Base-by-base conservation (phyloP, 2,888 invertebrate genomes). In the Platerodrilus igneus region DNA sequence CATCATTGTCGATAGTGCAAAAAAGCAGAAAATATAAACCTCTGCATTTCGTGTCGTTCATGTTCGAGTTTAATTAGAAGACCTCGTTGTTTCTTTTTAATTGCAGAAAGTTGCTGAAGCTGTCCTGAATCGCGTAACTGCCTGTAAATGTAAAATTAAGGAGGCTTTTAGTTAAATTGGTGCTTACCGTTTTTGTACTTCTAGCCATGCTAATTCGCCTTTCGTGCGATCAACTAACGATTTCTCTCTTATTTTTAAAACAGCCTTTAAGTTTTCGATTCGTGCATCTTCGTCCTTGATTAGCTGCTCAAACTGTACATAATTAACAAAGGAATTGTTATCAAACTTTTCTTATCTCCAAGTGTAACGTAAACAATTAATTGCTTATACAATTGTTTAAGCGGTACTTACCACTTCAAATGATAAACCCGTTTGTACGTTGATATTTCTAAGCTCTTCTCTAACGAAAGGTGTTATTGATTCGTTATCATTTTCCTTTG, bases 51-150 rank as follows among this genome's bases (percentile, higher is more conserved):
- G 46, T 79, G 77, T 53, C 78, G 73, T 57, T 83, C 81, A 55
- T 80, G 78, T 53, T 82, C 77, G 45, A 81, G 70, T 59, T 78
- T 78, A 40, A 81, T 60, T 37, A 83, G 62, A 37, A 84, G 67
- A 1, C 77, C 81, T 41, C 83, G 66, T 59, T 84, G 82, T 48
- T 79, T 80, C 60, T 83, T 82, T 52, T 78, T 79, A 15, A 83
- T 72, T 2, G 76, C 62, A 0, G 77, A 74, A 40, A 76, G 74
- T 52, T 73, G 70, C 25, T 74, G 69, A 15, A 75, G 66, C 30
- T 74, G 67, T 0, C 78, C 78, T 31, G 75, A 75, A 50, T 76
- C 70, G 37, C 73, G 69, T 17, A 74, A 68, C 52, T 70, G 67
- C 47, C 73, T 72, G 42, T 29, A 59, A 58, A n/a, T 21, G 11